Evolutionary conservation across 2,113 vertebrate genomes (phyloP), one percentile per base, ranked within the genome.

Genomic region (Nothocercus nigrocapillus): DNA sequence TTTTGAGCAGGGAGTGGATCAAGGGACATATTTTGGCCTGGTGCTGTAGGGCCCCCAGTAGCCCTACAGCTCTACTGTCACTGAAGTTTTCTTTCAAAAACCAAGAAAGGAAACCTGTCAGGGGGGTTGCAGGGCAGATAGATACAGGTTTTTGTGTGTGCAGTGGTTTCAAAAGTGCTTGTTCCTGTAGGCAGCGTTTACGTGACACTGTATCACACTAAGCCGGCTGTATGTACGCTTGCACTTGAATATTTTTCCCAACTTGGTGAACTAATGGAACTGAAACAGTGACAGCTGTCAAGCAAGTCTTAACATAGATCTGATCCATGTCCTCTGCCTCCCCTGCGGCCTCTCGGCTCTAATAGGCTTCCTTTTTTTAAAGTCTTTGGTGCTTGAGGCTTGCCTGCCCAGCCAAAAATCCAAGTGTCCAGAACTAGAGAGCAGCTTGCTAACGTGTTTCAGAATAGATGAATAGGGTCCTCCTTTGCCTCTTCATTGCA

Each of bases 131-230:
- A 38, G 42, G 45, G 28, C 3, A 1, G 54, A 56, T 13, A 32
- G 53, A 56, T 58, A 32, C 28, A 58, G 30, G 64, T 51, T 18
- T 32, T 36, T 54, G 63, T 3, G 22, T 9, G 18, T 16, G 3
- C 49, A 51, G 24, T 56, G 63, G 24, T 15, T 18, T 22, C 34
- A 8, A 6, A 54, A 54, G 36, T 2, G 5, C 13, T 59, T 2
- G 1, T 24, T 85, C 25, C 13, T 36, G 21, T 44, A 5, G 18
- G 34, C 22, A 2, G 20, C 17, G 21, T 25, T 19, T 30, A 17
- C 0, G 1, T 34, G n/a, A 51, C 30, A 61, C 30, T 5, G 3
- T 53, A 28, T 27, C 2, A 2, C 2, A 0, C 24, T 6, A 11
- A 3, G 11, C 27, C 36, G 84, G 12, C n/a, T 9, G 10, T 6